A percentile compares a stretch with the other conserved stretches of the same genome.
Conservation (phyloP, 2,113 vertebrate species). For the Salvelinus fontinalis region DNA sequence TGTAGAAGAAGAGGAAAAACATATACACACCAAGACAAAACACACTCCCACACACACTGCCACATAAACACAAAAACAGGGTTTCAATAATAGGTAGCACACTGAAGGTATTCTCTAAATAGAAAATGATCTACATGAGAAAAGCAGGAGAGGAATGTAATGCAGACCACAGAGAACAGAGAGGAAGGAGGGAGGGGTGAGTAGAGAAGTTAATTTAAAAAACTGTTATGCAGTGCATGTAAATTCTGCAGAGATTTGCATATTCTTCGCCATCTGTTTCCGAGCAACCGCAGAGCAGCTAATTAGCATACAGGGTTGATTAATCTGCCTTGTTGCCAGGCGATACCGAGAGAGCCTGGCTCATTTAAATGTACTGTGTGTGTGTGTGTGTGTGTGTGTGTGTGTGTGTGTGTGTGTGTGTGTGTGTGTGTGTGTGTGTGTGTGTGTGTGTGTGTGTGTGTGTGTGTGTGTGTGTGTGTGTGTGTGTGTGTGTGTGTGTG, state of each 20-base stretch:
- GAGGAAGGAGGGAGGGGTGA: constrained; percentile 58
- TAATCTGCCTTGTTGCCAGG: constrained; percentile 94
- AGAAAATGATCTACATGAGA: constrained; percentile 48
- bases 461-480: constrained; percentile 32
- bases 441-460: constrained; percentile 36
- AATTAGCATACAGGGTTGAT: constrained; percentile 99
- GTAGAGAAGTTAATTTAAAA: constrained; percentile 91
- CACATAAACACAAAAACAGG: neutral
- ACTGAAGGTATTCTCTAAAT: constrained; percentile 30
- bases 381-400: constrained; percentile 32
- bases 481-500: constrained; percentile 40
- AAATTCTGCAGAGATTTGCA: constrained; percentile 99
- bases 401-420: constrained; percentile 20
- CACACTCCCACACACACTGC: constrained; percentile 1
- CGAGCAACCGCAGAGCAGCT: constrained; percentile 90
- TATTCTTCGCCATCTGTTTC: constrained; percentile 99
- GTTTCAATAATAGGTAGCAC: constrained; percentile 21
- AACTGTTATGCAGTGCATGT: constrained; percentile 90
- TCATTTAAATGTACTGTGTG: constrained; percentile 67
- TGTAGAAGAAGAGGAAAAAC: too few relatives aligned
- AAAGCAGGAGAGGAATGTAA: constrained; percentile 61
- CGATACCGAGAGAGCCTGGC: constrained; percentile 81
- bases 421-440: constrained; percentile 37
- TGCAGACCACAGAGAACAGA: constrained; percentile 70
- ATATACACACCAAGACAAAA: neutral